Base-by-base conservation (phyloP, 2,797 vertebrate genomes). In the Sarcophilus harrisii region DNA sequence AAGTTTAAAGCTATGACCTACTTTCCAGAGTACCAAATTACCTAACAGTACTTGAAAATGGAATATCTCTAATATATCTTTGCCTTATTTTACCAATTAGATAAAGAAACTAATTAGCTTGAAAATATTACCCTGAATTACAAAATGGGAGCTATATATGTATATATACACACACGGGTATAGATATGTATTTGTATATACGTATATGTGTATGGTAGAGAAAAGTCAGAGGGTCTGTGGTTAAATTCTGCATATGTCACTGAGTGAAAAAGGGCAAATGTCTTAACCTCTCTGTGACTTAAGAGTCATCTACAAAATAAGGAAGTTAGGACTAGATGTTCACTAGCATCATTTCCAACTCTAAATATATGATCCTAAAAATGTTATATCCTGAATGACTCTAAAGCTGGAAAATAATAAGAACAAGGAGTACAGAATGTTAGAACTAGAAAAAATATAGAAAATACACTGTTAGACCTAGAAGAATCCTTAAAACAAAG, bases 31-130 rank as follows among this genome's bases (percentile, higher is more conserved):
- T 95, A 90, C 98, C 97, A 94, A 90, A 57, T 97, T 97, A 97
- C 97, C 94, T 97, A 96, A 97, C 29, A 96, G 96, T 94, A 97
- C 96, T 96, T 96, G 90, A 97, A 97, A 97, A 87, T 66, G 57
- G 90, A 96, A 96, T 93, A 97, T 96, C 95, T 55, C 92, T 87
- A 49, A 4, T 49, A 87, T 49, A 49, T 11, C 73, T 81, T 97
- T 95, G 52, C 73, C 96, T 60, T 21, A 52, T 92, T 87, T 94
- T 95, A 58, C 14, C 95, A 95, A 94, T 96, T 96, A 91, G 21
- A 87, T 45, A 8, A 87, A 87, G 73, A 87, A 87, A 49, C 21
- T 49, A 73, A n/a, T n/a, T 66, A 38, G 45, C 10, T 45, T 10
- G 24, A 45, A 81, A 73, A 73, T 45, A n/a, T 24, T 87, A 87